Conservation (phyloP, 2,888 invertebrate species). For the Drosophila nr. fundita region DNA sequence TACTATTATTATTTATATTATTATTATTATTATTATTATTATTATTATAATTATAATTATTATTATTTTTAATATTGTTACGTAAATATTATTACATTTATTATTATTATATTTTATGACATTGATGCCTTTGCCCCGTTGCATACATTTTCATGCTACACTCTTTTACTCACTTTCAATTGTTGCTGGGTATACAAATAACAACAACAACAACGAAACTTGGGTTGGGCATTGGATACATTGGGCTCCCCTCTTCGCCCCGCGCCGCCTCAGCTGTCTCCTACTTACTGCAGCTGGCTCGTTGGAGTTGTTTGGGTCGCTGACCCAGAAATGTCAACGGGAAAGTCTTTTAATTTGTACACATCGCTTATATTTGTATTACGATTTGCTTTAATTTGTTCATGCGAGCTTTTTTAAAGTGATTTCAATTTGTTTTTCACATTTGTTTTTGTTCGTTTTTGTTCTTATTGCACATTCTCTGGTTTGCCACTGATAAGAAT, state of each 20-base stretch:
- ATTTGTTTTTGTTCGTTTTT: background rate
- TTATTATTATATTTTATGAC: background rate
- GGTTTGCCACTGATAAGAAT: background rate
- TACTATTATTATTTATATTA: background rate
- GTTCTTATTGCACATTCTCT: background rate
- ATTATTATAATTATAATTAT: too few species aligned
- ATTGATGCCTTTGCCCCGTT: background rate
- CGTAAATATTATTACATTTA: background rate
- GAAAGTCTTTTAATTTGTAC: constrained; percentile 78
- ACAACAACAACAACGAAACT: constrained; percentile 29
- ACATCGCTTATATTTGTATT: constrained; percentile 15
- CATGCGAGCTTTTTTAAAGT: constrained; percentile 13
- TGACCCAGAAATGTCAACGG: constrained; percentile 84
- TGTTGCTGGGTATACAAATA: constrained; percentile 9
- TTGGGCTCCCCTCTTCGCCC: background rate
- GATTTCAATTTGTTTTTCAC: constrained; percentile 33
- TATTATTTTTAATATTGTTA: background rate
- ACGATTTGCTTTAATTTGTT: constrained; percentile 22
- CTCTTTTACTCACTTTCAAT: background rate
- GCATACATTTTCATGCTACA: background rate
- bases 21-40: background rate
- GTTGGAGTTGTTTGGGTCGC: constrained; percentile 79
- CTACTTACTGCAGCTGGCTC: constrained; percentile 29
- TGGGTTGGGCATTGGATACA: constrained; percentile 55
- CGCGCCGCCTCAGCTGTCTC: constrained; percentile 8